These are phyloP conservation scores for Camponotus fellah DNA, from an alignment of 2,888 invertebrate species.

Conservation along the genomic window DNA sequence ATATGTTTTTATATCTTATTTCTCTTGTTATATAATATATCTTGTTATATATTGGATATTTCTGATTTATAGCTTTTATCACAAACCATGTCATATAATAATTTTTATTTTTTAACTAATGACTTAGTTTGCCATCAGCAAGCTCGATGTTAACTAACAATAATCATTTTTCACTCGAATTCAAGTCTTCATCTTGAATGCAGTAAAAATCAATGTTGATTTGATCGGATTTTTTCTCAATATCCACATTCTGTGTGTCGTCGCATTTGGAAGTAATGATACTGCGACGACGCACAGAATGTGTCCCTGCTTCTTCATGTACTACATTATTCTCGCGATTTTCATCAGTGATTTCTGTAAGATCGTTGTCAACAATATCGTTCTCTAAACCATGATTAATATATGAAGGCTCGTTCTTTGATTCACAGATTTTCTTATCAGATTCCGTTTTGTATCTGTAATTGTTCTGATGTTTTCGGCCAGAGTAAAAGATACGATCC, in stretches of 20 bases:
- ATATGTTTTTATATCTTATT: not conserved
- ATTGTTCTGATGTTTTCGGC: conserved; percentile 8
- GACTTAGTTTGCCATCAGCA: not conserved
- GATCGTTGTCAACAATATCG: conserved; percentile 40
- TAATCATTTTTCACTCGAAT: not conserved
- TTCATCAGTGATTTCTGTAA: conserved; percentile 42
- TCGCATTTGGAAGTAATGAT: not conserved
- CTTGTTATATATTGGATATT: not conserved
- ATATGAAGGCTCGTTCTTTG: conserved; percentile 67
- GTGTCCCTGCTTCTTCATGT: not conserved
- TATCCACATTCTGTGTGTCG: not conserved
- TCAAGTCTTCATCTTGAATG: not conserved
- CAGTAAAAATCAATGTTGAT: not conserved
- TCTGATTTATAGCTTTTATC: not conserved
- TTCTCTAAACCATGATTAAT: not conserved
- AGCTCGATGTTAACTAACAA: not conserved
- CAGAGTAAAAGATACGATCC: conserved; percentile 57
- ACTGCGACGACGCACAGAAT: too few species aligned
- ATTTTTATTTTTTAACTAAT: not conserved
- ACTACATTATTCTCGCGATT: not conserved
- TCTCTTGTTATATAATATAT: not conserved
- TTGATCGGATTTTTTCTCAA: not conserved
- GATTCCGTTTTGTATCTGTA: conserved; percentile 15
- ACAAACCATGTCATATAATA: not conserved
- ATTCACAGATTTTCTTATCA: conserved; percentile 68